Conservation (phyloP, 2,888 invertebrate species). For the Odontothrips loti region DNA sequence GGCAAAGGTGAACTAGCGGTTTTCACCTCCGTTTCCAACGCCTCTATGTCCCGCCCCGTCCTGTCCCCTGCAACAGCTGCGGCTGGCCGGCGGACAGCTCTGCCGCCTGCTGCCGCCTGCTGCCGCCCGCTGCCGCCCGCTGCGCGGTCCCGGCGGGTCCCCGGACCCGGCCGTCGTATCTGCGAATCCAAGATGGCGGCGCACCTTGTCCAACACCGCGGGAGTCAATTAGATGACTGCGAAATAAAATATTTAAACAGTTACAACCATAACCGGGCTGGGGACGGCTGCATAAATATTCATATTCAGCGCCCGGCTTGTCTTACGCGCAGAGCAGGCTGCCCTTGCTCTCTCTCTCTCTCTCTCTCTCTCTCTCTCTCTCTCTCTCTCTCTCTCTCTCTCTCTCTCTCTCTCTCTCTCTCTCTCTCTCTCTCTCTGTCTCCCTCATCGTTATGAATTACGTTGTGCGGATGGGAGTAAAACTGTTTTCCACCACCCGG, state of each 20-base stretch:
- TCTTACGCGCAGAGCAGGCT: not conserved
- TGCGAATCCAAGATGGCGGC: slow-evolving; percentile 15
- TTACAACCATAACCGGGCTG: slow-evolving; percentile 14
- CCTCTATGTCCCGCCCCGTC: too few relatives aligned
- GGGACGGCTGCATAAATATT: slow-evolving; percentile 11
- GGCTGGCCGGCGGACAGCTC: too few relatives aligned
- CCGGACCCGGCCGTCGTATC: not conserved
- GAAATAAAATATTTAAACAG: slow-evolving; percentile 27
- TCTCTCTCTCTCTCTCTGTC: not conserved
- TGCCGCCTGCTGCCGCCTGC: too few relatives aligned
- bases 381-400: too few relatives aligned
- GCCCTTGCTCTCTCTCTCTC: too few relatives aligned
- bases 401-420: too few relatives aligned
- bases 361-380: too few relatives aligned
- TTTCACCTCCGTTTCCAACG: too few relatives aligned
- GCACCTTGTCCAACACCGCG: slow-evolving; percentile 22
- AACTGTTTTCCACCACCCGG: not conserved
- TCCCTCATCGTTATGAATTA: not conserved
- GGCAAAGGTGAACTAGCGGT: too few relatives aligned
- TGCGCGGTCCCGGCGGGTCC: not conserved
- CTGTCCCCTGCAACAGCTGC: too few relatives aligned
- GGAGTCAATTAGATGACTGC: slow-evolving; percentile 26
- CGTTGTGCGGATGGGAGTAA: not conserved
- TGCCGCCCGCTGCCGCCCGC: not conserved
- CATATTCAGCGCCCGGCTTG: slow-evolving; percentile 10